Conservation (phyloP, 2,113 vertebrate genomes). For the Indicator maculatus region DNA sequence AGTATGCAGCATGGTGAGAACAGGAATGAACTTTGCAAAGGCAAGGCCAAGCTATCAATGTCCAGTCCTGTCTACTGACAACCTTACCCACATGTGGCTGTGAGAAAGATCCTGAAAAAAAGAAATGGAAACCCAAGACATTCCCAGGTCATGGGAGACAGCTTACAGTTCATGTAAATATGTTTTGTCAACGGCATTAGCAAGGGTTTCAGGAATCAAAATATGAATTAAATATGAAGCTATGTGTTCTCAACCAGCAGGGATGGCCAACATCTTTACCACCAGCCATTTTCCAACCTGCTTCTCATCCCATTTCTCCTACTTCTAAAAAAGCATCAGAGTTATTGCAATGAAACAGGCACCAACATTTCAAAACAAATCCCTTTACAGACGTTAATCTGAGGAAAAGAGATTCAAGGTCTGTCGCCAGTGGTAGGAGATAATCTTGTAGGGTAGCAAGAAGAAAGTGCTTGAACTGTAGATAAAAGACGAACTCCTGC, state of each 20-base stretch:
- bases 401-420: conserved; percentile 33
- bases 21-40: background rate
- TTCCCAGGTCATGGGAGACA: background rate
- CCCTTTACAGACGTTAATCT: conserved; percentile 42
- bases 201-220: background rate
- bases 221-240: background rate
- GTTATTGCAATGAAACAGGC: background rate
- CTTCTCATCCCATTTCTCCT: background rate
- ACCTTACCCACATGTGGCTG: rapidly evolving
- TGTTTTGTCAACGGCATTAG: background rate
- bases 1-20: rapidly evolving
- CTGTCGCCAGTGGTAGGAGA: conserved; percentile 10
- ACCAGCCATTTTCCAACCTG: background rate
- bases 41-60: too few relatives aligned
- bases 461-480: conserved; percentile 33
- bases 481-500: conserved; percentile 40
- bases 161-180: background rate
- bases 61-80: background rate
- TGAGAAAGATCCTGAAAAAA: background rate
- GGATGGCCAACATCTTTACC: background rate
- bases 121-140: background rate
- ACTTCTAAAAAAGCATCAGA: background rate
- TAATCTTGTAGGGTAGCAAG: conserved; percentile 21
- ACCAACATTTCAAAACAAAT: conserved; percentile 39
- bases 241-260: background rate